phyloP scores from a whole-genome alignment of 1,140 invertebrate genomes.

The Tribolium castaneum region DNA sequence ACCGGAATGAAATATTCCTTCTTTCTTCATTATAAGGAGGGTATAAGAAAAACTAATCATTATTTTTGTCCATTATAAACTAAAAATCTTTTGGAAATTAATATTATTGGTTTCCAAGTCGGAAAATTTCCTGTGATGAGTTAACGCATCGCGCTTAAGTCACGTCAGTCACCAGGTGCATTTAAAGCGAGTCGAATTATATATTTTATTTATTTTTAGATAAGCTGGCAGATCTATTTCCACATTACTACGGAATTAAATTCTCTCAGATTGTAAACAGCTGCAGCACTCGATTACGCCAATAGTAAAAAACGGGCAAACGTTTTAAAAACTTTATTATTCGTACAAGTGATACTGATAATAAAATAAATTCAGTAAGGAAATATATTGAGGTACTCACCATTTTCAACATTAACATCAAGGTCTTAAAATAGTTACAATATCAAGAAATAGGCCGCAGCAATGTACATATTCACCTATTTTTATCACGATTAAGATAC shows the following conservation, averaged over 20 bases:
- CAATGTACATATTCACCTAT: conserved; percentile 29
- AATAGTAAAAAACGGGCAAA: not conserved
- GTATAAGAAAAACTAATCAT: too few species aligned
- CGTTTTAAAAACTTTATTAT: conserved; percentile 34
- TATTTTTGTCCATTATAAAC: too few species aligned
- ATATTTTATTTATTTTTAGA: not conserved
- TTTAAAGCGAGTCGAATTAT: not conserved
- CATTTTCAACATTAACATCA: conserved; percentile 26
- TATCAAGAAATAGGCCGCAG: conserved; percentile 35
- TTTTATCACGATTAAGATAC: conserved; percentile 21
- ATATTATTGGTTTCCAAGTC: too few species aligned
- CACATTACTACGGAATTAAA: not conserved
- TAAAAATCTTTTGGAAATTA: not conserved
- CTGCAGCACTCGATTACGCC: not conserved
- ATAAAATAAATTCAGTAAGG: conserved; percentile 41
- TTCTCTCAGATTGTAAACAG: too few species aligned
- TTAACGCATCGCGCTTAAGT: not conserved
- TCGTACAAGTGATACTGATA: conserved; percentile 37
- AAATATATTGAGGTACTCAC: conserved; percentile 35
- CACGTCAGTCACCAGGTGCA: not conserved
- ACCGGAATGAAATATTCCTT: too few species aligned
- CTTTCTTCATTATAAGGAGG: too few species aligned
- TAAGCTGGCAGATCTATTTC: not conserved
- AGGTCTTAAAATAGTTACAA: conserved; percentile 29
- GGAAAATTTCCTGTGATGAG: not conserved